These are phyloP conservation scores for Blastomussa wellsi DNA, from an alignment of 92 coral and sea anemone species.

Conservation along the genomic window DNA sequence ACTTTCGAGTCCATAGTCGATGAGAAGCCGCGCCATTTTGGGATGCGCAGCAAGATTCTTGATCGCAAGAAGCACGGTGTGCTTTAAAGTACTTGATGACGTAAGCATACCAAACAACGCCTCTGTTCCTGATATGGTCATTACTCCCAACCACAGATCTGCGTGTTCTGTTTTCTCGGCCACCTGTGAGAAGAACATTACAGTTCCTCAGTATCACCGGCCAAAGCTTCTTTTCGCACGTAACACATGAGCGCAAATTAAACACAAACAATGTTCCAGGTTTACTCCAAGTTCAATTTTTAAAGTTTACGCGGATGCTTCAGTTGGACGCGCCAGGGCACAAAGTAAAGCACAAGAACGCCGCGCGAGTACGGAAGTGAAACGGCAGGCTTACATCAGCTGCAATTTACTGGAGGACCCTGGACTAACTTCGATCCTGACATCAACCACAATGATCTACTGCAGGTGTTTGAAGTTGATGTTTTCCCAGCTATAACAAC, in stretches of 20 bases:
- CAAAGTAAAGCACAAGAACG: too few species aligned
- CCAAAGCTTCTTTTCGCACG: neutral
- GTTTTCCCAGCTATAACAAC: neutral
- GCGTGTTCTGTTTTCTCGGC: conserved; percentile 58
- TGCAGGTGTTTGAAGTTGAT: neutral
- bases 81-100: conserved; percentile 29
- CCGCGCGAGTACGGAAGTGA: too few species aligned
- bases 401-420: neutral
- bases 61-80: conserved; percentile 52
- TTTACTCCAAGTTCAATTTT: neutral
- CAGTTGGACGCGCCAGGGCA: too few species aligned
- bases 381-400: too few species aligned
- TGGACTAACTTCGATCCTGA: neutral
- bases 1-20: conserved; percentile 45
- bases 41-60: conserved; percentile 59
- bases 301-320: too few species aligned
- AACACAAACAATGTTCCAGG: neutral
- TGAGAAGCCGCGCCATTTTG: conserved; percentile 59
- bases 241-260: too few species aligned
- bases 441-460: neutral
- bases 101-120: conserved; percentile 58
- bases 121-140: conserved; percentile 72
- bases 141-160: conserved; percentile 64
- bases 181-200: conserved; percentile 43
- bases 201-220: neutral